Conservation (phyloP, 2,888 invertebrate genomes). For the Dryocosmus kuriphilus region DNA sequence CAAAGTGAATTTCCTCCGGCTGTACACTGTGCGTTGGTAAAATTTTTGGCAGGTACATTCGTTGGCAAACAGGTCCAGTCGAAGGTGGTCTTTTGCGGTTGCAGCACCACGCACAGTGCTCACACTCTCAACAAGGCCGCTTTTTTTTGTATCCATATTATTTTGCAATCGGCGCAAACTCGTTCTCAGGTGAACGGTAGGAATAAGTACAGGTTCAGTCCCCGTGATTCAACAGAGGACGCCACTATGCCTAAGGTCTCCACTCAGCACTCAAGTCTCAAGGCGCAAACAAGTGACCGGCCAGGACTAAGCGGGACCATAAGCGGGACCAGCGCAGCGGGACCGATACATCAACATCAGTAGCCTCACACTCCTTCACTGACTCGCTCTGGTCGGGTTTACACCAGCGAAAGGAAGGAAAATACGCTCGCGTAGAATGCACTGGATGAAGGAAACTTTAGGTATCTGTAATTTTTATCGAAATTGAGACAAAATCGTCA, state of each 20-base stretch:
- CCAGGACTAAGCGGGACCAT: neutral
- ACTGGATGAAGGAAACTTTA: too few relatives aligned
- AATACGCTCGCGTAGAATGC: too few relatives aligned
- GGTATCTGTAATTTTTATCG: too few relatives aligned
- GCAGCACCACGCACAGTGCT: neutral
- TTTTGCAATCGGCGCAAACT: constrained; percentile 70
- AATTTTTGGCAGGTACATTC: constrained; percentile 22
- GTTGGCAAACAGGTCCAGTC: neutral
- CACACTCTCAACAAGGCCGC: neutral
- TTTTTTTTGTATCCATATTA: constrained; percentile 7
- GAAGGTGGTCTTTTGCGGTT: neutral
- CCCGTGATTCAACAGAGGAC: constrained; percentile 68
- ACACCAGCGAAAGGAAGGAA: too few relatives aligned
- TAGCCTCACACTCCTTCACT: too few relatives aligned
- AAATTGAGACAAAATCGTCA: too few relatives aligned
- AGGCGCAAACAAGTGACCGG: too few relatives aligned
- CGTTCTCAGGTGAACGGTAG: constrained; percentile 57
- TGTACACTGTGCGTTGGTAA: neutral
- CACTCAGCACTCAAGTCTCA: neutral
- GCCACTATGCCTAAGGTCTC: constrained; percentile 62
- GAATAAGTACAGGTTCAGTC: constrained; percentile 68
- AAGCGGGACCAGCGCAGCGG: too few relatives aligned
- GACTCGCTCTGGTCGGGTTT: too few relatives aligned
- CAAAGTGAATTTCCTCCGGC: too few relatives aligned
- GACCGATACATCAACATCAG: constrained; percentile 21